A percentile compares a stretch with the other conserved stretches of the same genome.
phyloP scores from a whole-genome alignment of 2,888 invertebrate genomes.

The Dyspetes luteomarginatus region DNA sequence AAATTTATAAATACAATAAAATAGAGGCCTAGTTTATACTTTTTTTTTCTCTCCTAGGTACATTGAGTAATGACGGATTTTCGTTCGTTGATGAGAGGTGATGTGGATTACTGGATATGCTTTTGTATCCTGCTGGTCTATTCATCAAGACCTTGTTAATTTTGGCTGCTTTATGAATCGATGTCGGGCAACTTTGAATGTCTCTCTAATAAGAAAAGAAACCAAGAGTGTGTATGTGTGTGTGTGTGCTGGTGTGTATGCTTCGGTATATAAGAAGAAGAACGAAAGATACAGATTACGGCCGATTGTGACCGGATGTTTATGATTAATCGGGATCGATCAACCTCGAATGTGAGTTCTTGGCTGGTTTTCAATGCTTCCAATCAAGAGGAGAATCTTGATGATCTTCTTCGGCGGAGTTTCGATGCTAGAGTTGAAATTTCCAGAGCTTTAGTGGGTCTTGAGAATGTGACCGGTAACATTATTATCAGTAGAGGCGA shows the following conservation, averaged over 20 bases:
- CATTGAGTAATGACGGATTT: slow-evolving; percentile 23
- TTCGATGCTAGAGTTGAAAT: slow-evolving; percentile 16
- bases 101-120: background rate
- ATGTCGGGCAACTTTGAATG: slow-evolving; percentile 68
- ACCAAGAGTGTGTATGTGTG: slow-evolving; percentile 50
- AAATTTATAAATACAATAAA: background rate
- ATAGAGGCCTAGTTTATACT: background rate
- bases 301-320: slow-evolving; percentile 71
- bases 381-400: slow-evolving; percentile 65
- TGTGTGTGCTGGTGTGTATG: no score
- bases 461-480: background rate
- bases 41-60: background rate
- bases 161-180: slow-evolving; percentile 70
- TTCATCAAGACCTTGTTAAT: slow-evolving; percentile 76
- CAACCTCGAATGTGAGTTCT: slow-evolving; percentile 57
- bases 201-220: slow-evolving; percentile 71
- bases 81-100: background rate
- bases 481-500: no score
- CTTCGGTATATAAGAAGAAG: no score
- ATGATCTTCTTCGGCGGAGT: slow-evolving; percentile 23
- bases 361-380: slow-evolving; percentile 68
- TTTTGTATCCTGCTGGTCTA: slow-evolving; percentile 39
- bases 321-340: slow-evolving; percentile 75
- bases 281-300: slow-evolving; percentile 71
- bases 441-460: slow-evolving; percentile 36